A percentile compares a stretch with the other conserved stretches of the same genome.
phyloP scores from a whole-genome alignment of 2,888 invertebrate genomes.

The Ernsta delagoae region DNA sequence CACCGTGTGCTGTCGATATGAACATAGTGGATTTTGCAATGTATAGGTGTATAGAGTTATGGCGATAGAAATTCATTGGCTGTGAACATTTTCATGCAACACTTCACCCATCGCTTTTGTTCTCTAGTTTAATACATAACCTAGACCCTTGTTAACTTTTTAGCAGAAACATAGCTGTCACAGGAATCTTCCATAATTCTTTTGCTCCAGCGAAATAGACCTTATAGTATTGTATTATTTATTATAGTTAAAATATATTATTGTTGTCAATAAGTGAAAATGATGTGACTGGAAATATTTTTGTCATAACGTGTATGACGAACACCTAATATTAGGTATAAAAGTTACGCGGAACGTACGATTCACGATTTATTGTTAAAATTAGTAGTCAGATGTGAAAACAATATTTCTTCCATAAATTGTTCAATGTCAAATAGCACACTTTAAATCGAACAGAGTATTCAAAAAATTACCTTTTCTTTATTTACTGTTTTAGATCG shows the following conservation, averaged over 20 bases:
- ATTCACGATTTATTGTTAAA: background rate
- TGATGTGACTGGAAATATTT: background rate
- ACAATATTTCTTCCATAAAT: conserved; percentile 9
- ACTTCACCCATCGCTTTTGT: conserved; percentile 7
- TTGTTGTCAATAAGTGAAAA: background rate
- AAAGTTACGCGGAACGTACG: background rate
- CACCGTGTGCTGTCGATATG: conserved; percentile 12
- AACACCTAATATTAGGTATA: background rate
- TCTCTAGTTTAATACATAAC: background rate
- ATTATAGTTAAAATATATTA: no score
- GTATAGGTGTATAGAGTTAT: background rate
- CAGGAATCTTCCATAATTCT: background rate
- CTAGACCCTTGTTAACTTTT: background rate
- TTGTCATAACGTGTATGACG: background rate
- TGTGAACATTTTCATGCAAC: conserved; percentile 9
- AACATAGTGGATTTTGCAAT: background rate
- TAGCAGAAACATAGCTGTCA: background rate
- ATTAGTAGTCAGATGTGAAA: conserved; percentile 8
- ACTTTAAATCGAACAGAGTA: background rate
- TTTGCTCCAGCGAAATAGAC: background rate
- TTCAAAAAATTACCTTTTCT: no score
- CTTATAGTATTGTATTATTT: no score
- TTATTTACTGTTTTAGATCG: background rate
- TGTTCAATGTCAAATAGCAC: conserved; percentile 17
- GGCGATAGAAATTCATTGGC: background rate